Percentiles rank a stretch among this genome's conserved stretches.
Conservation (phyloP, 2,888 invertebrate species). For the Trichogramma dendrolimi region DNA sequence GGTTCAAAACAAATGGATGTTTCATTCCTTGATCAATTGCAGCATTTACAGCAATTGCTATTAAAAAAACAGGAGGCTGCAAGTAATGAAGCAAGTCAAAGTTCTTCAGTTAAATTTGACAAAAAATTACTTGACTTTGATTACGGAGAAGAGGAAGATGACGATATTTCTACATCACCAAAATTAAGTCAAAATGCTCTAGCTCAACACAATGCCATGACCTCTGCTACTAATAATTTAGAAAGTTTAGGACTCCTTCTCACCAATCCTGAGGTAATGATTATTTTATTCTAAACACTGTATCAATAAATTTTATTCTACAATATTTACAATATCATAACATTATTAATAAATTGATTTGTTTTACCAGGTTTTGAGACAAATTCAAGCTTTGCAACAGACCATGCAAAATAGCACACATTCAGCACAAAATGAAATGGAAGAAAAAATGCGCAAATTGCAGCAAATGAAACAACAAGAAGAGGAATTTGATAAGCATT, state of each 20-base stretch:
- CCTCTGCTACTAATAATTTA: conserved; percentile 40
- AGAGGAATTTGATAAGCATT: conserved; percentile 71
- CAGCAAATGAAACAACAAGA: conserved; percentile 71
- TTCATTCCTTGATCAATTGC: conserved; percentile 56
- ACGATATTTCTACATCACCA: conserved; percentile 55
- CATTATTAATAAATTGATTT: conserved; percentile 50
- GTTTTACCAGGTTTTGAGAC: conserved; percentile 68
- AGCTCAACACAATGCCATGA: conserved; percentile 35
- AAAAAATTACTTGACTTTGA: conserved; percentile 85
- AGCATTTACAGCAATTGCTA: conserved; percentile 62
- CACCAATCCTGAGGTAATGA: conserved; percentile 47
- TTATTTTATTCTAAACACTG: background rate
- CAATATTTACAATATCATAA: background rate
- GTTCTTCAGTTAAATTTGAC: conserved; percentile 67
- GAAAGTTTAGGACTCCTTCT: conserved; percentile 48
- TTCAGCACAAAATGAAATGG: conserved; percentile 61
- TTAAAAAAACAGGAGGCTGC: conserved; percentile 51
- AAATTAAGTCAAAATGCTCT: conserved; percentile 39
- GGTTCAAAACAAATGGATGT: conserved; percentile 46
- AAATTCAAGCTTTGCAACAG: conserved; percentile 82
- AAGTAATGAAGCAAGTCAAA: conserved; percentile 46
- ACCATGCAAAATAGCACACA: conserved; percentile 60
- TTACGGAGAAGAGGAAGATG: conserved; percentile 89
- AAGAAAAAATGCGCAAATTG: conserved; percentile 65
- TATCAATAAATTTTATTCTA: background rate